Conservation (phyloP, 92 coral and sea anemone species). For the Chrysogorgia sp. region DNA sequence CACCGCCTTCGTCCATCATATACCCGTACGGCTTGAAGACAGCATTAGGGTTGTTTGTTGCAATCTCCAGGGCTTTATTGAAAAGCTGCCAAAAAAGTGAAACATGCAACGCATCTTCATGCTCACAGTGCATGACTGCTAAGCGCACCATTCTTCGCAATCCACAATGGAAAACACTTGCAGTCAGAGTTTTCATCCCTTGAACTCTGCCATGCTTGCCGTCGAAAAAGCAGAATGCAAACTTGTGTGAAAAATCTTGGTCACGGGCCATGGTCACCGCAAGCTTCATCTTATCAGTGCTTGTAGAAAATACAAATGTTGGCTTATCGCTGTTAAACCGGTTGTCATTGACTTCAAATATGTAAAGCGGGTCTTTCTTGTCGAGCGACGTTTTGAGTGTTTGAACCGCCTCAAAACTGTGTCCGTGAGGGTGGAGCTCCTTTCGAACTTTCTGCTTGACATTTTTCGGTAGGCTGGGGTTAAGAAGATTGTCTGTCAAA, state of each 20-base stretch:
- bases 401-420: slow-evolving; percentile 47
- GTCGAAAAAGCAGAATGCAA: slow-evolving; percentile 12
- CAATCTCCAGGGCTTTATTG: slow-evolving; percentile 21
- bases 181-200: slow-evolving; percentile 27
- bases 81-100: slow-evolving; percentile 17
- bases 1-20: slow-evolving; percentile 40
- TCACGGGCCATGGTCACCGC: slow-evolving; percentile 21
- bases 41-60: slow-evolving; percentile 26
- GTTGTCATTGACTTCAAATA: slow-evolving; percentile 27
- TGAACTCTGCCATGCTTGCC: slow-evolving; percentile 37
- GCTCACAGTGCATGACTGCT: slow-evolving; percentile 36
- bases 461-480: slow-evolving; percentile 14
- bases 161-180: slow-evolving; percentile 37
- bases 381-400: slow-evolving; percentile 27
- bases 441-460: slow-evolving; percentile 37
- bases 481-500: slow-evolving; percentile 34
- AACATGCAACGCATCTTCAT: slow-evolving; percentile 28
- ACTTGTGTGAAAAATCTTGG: neutral
- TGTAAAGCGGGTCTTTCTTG: slow-evolving; percentile 29
- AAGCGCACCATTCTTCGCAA: slow-evolving; percentile 13
- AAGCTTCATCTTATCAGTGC: slow-evolving; percentile 33
- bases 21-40: slow-evolving; percentile 24
- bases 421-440: slow-evolving; percentile 41
- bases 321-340: slow-evolving; percentile 39
- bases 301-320: slow-evolving; percentile 37